Conservation (phyloP, 2,797 vertebrate genomes). For the Epinephelus awoara region DNA sequence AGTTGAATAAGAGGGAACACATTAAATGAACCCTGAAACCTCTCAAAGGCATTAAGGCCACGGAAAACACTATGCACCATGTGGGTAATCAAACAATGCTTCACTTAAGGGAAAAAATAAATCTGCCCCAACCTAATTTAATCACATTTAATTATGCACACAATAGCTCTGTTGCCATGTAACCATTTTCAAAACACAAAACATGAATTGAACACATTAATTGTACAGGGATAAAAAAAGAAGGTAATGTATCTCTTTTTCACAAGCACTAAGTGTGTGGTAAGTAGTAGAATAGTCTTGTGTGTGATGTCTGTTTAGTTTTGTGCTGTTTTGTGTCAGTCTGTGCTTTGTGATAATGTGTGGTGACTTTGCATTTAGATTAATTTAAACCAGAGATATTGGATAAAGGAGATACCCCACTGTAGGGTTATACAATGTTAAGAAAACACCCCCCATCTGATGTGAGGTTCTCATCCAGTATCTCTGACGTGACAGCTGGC, state of each 20-base stretch:
- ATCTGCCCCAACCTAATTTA: neutral
- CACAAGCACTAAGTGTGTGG: neutral
- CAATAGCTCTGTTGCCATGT: neutral
- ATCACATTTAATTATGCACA: neutral
- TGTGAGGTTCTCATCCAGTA: too few relatives aligned
- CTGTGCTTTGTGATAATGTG: neutral
- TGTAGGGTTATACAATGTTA: too few relatives aligned
- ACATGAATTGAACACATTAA: neutral
- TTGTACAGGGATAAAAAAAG: neutral
- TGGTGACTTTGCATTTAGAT: slow-evolving; percentile 1
- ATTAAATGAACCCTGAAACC: slow-evolving; percentile 2
- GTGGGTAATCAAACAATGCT: slow-evolving; percentile 13
- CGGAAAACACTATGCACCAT: neutral
- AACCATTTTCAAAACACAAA: neutral
- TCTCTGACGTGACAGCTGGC: too few relatives aligned
- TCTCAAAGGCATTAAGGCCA: neutral
- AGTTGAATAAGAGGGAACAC: neutral
- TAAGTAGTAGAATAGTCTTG: neutral
- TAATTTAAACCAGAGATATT: neutral
- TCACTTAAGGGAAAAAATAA: neutral
- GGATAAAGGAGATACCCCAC: too few relatives aligned
- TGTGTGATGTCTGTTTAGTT: neutral
- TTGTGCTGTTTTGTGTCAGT: neutral
- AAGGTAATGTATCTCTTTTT: neutral
- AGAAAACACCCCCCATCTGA: too few relatives aligned